Percentiles rank a stretch among this genome's conserved stretches.
Evolutionary conservation across 2,113 vertebrate genomes (phyloP).

Genomic region (Xiphias gladius): DNA sequence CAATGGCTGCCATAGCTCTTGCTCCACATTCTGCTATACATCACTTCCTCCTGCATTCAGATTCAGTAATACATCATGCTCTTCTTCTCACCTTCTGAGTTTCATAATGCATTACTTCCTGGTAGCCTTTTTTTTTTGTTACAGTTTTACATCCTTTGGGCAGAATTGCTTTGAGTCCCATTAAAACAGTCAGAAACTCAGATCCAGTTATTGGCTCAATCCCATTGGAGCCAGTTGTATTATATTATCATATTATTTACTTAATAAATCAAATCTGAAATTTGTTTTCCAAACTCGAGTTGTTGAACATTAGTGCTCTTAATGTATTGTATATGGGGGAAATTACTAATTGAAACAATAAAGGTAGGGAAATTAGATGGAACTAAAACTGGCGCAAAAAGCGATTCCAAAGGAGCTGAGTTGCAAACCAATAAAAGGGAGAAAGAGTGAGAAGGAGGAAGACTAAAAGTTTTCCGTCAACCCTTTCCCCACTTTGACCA

Average conservation of each 20-base stretch:
- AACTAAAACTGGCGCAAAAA: conserved; percentile 29
- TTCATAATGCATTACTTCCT: conserved; percentile 56
- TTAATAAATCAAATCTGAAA: conserved; percentile 45
- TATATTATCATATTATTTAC: conserved; percentile 39
- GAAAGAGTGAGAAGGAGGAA: not conserved
- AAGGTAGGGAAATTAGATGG: conserved; percentile 34
- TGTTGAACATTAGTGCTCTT: conserved; percentile 30
- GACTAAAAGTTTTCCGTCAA: not conserved
- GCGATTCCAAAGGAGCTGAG: conserved; percentile 35
- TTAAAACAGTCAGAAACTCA: conserved; percentile 46
- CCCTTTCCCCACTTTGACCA: not conserved
- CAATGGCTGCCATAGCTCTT: conserved; percentile 56
- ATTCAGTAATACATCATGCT: conserved; percentile 44
- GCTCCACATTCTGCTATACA: conserved; percentile 41
- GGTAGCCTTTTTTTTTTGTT: conserved; percentile 56
- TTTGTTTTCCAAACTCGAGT: conserved; percentile 43
- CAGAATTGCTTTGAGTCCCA: conserved; percentile 22
- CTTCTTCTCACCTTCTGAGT: conserved; percentile 35
- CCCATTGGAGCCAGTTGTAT: conserved; percentile 29
- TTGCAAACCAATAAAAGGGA: conserved; percentile 16
- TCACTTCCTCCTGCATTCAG: conserved; percentile 48
- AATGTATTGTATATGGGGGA: conserved; percentile 34
- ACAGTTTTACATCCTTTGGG: conserved; percentile 40
- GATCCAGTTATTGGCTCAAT: conserved; percentile 43
- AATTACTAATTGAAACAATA: conserved; percentile 50